Evolutionary conservation across 2,888 invertebrate species (phyloP).

Genomic region (Serrognathus titanus): DNA sequence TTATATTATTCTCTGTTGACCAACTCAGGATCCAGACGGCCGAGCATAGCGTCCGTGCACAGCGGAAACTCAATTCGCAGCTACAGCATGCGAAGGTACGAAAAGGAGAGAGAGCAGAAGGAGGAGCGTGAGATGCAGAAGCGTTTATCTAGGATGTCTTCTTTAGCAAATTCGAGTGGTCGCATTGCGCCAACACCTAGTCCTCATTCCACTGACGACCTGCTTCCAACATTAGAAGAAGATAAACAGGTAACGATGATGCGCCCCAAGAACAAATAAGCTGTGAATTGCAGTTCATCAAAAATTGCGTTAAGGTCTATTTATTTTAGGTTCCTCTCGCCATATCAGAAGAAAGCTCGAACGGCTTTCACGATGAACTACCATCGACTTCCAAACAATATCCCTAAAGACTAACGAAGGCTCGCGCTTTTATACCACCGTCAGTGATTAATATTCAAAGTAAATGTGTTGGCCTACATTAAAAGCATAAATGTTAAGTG

Average conservation of each 20-base stretch:
- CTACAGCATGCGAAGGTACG: conserved; percentile 76
- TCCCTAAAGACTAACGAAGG: conserved; percentile 26
- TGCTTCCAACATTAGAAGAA: conserved; percentile 76
- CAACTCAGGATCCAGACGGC: conserved; percentile 74
- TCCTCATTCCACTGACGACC: conserved; percentile 79
- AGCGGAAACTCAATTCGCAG: conserved; percentile 81
- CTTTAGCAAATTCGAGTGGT: conserved; percentile 50
- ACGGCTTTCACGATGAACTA: conserved; percentile 46
- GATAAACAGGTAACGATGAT: conserved; percentile 62
- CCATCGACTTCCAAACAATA: conserved; percentile 49
- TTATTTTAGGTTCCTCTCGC: conserved; percentile 46
- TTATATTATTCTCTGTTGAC: not conserved
- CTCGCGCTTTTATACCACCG: no score
- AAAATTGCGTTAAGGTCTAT: not conserved
- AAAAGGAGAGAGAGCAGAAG: conserved; percentile 77
- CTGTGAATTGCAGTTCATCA: not conserved
- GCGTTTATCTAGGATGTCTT: conserved; percentile 62
- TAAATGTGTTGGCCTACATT: no score
- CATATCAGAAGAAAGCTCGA: conserved; percentile 44
- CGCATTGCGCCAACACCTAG: conserved; percentile 69
- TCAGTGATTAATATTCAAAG: no score
- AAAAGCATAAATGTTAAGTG: no score
- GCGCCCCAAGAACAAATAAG: no score
- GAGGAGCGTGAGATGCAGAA: conserved; percentile 77
- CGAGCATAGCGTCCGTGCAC: conserved; percentile 82